Evolutionary conservation across 2,888 invertebrate genomes (phyloP), one percentile per base, ranked within the genome.

Genomic region (Hipparchia semele): DNA sequence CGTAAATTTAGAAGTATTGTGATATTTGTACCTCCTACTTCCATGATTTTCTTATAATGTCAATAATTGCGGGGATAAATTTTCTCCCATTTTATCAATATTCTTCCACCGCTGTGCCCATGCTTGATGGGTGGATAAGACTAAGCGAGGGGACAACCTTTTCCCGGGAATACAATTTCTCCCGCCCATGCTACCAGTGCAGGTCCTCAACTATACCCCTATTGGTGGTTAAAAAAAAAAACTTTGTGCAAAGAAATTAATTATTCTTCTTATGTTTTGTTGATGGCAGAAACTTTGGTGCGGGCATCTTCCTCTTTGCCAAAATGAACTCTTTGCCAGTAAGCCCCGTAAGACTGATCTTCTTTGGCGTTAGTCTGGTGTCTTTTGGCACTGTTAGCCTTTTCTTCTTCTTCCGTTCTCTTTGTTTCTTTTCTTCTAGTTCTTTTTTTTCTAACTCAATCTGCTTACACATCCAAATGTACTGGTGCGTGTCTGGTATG

Each of bases 391-490:
- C 65, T 23, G 65, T 65, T 12, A 65, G 53, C 13, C 71, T 61
- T 1, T 78, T 39, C 68, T 78, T 80, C 6, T 69, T 67, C 23
- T 69, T 75, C 23, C 66, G 75, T 51, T 78, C 78, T 39, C 74
- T 74, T 3, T 71, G 46, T 23, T 76, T 67, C 10, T 51, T 75
- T 69, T 51, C 60, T 12, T 71, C 54, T 23, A 1, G 2, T 10
- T 73, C 70, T 53, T 13, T 12, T 39, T 8, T 69, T 49, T 62
- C 70, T 12, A 74, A 74, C 0, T 74, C 70, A 33, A 77, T 65
- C 0, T 79, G 82, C 64, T 89, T 86, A 6, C 4, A 33, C 82
- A 88, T 84, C 92, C 92, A 92, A 2, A 93, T 91, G 6, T 78
- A 71, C 69, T 92, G 91, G 0, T 78, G 54, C 0, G 80, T 77